phyloP scores from a whole-genome alignment of 2,113 vertebrate genomes.

The Candoia aspera region DNA sequence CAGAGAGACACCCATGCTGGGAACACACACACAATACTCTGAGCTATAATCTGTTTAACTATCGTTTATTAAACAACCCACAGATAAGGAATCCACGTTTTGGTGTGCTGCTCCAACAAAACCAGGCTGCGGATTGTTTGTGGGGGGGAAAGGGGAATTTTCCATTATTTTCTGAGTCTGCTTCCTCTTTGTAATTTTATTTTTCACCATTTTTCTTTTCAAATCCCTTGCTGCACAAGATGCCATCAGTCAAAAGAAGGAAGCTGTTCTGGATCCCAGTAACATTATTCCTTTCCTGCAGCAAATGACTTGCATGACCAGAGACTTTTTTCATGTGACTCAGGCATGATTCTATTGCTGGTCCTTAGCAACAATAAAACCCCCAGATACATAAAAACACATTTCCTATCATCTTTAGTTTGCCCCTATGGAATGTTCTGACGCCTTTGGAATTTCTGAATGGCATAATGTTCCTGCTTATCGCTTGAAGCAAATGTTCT shows the following conservation, averaged over 20 bases:
- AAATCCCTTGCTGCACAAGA: neutral
- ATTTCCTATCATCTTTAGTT: neutral
- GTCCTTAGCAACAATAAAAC: neutral
- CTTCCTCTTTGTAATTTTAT: neutral
- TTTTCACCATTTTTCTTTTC: too few relatives aligned
- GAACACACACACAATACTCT: neutral
- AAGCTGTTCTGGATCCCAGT: neutral
- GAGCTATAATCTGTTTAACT: neutral
- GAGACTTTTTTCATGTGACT: neutral
- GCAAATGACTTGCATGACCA: neutral
- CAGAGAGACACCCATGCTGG: neutral
- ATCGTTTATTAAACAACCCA: neutral
- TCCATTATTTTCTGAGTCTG: neutral
- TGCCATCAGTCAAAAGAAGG: neutral
- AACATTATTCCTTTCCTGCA: too few relatives aligned
- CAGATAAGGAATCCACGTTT: neutral
- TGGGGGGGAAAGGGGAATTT: neutral
- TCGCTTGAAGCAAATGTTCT: too few relatives aligned
- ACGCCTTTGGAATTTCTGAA: too few relatives aligned
- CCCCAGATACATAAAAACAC: too few relatives aligned
- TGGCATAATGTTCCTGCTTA: neutral
- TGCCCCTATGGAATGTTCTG: neutral
- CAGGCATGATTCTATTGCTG: neutral
- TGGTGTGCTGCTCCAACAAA: neutral
- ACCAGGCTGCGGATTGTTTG: neutral